Base-by-base conservation (phyloP, 2,888 invertebrate genomes). In the Acleris sparsana region DNA sequence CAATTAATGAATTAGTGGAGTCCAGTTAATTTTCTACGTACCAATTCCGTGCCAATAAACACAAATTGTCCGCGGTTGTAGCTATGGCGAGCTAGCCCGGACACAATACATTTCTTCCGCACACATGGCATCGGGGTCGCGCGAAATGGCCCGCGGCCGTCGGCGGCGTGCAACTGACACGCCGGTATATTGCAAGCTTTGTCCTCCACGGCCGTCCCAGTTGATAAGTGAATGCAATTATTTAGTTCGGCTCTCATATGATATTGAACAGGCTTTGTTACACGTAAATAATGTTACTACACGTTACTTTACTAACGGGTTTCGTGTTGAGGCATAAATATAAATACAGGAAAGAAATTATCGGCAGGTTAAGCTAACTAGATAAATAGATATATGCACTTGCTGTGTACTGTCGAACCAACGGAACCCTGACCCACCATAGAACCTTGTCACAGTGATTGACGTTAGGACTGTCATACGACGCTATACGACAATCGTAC, bases 111-210 rank as follows among this genome's bases (percentile, higher is more conserved):
- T 68, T 68, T 68, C 63, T 67, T 67, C 67, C 67, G 65, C 69
- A 70, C 66, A 63, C 72, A 67, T 69, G 58, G 71, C 78, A 84
- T 81, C 72, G 77, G 72, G 79, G 79, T 73, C 77, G 75, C 58
- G 66, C 75, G 77, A 82, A 83, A 82, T 75, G 74, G 75, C 74
- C 73, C 73, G 74, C 76, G 75, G 78, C 72, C 74, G 70, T 67
- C 73, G 73, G 72, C 62, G 65, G 65, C 71, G 73, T 86, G 86
- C 83, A 78, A 70, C 73, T 85, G 86, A 84, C 86, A 83, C 74
- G 71, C 69, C 70, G 75, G 73, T 70, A 72, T 72, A 69, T 67
- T 69, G 65, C 65, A 60, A 57, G 61, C 67, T 63, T 70, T 69
- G 62, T 63, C 67, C 63, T 22, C 44, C 22, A 53, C 63, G 44